Evolutionary conservation across 2,888 invertebrate genomes (phyloP), one percentile per base, ranked within the genome.

Genomic region (Andrena bicolor): DNA sequence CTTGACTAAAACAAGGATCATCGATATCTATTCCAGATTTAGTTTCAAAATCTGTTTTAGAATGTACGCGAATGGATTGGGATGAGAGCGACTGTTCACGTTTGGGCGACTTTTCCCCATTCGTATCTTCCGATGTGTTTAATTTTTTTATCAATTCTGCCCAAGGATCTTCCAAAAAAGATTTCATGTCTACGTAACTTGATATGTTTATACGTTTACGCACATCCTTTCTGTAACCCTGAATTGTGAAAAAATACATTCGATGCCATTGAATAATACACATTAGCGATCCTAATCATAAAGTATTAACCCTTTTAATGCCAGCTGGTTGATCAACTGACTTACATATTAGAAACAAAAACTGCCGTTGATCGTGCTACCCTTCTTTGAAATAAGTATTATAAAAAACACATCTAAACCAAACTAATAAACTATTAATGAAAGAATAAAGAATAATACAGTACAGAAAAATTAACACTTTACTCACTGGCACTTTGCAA

Each of bases 111-210:
- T 76, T 51, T 16, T 41, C 63, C 16, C 7, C 48, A 6, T 65
- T 70, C 5, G 20, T 30, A 20, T 76, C 76, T 51, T 65, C 65
- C 0, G 64, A 73, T 5, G 68, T 23, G 20, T 76, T 76, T 23
- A 87, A 80, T 66, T 88, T 87, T 64, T 78, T 73, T n/a, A 76
- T 65, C 71, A 92, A 86, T 53, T 90, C 85, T n/a, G 85, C 83
- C 92, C 92, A 92, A 4, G 92, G 92, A 85, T 92, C 92, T 73
- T 92, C 92, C 30, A 92, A 85, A 35, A 90, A 88, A 8, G 89
- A 90, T 73, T 75, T 76, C 7, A 90, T 73, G 83, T 93, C 86
- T 63, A 92, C 30, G 53, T 91, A 93, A 4, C 63, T 70, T 2
- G 90, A 88, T 86, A 93, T 88, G 58, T 91, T 80, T 20, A 82